A percentile compares a stretch with the other conserved stretches of the same genome.
phyloP scores from a whole-genome alignment of 2,888 invertebrate genomes.

The Parthenolecanium corni region DNA sequence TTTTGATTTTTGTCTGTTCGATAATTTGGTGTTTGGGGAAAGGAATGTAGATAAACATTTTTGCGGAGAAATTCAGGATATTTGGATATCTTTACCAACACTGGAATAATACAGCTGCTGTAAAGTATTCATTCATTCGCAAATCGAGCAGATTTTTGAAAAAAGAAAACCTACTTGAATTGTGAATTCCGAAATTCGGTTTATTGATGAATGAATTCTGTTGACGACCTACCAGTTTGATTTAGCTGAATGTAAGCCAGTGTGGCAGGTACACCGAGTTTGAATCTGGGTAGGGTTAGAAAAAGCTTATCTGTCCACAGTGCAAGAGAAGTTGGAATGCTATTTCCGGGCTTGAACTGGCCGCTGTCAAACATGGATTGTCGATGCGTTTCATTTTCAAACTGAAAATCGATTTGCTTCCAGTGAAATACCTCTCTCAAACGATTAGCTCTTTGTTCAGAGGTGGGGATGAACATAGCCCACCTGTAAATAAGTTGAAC shows the following conservation, averaged over 20 bases:
- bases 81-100: too few relatives aligned
- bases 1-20: too few relatives aligned
- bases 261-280: constrained; percentile 35
- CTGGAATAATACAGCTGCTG: too few relatives aligned
- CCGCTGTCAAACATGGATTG: constrained; percentile 30
- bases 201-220: too few relatives aligned
- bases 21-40: too few relatives aligned
- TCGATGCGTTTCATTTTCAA: constrained; percentile 23
- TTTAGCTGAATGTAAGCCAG: constrained; percentile 33
- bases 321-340: constrained; percentile 34
- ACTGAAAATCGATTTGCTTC: constrained; percentile 33
- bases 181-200: too few relatives aligned
- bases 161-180: too few relatives aligned
- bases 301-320: constrained; percentile 34
- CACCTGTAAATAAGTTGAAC: not conserved
- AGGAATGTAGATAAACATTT: too few relatives aligned
- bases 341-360: constrained; percentile 32
- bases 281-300: constrained; percentile 35
- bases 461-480: not conserved
- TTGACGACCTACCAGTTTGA: constrained; percentile 20
- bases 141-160: too few relatives aligned
- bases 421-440: constrained; percentile 33
- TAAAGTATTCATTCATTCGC: too few relatives aligned
- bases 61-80: too few relatives aligned
- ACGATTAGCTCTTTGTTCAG: constrained; percentile 6